Conservation (phyloP, 1,140 invertebrate genomes). For the Tenebrio molitor region DNA sequence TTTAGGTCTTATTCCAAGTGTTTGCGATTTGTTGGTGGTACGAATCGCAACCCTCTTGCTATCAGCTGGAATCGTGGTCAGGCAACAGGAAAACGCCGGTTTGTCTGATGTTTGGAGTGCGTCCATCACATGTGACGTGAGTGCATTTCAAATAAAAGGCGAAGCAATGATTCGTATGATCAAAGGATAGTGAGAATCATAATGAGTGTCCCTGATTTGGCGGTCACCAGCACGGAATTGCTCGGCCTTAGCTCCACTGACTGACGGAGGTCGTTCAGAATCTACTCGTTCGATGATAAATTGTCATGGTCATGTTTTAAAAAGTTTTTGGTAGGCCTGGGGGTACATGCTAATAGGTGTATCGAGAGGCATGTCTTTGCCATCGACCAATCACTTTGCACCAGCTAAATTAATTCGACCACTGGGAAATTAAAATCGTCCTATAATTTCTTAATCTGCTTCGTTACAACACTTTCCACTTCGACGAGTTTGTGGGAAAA, state of each 20-base stretch:
- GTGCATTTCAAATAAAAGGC: conserved; percentile 29
- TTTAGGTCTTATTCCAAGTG: background rate
- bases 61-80: background rate
- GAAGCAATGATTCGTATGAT: conserved; percentile 35
- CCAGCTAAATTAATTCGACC: conserved; percentile 1
- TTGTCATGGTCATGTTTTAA: conserved; percentile 36
- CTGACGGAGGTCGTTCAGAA: conserved; percentile 46
- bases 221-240: conserved; percentile 45
- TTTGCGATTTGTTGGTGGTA: background rate
- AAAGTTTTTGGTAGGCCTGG: conserved; percentile 14
- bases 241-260: conserved; percentile 45
- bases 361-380: conserved; percentile 13
- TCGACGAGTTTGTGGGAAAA: background rate
- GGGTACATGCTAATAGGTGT: background rate
- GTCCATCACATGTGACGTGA: conserved; percentile 12
- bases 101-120: background rate
- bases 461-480: background rate
- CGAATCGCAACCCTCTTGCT: background rate
- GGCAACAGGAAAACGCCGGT: background rate
- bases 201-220: conserved; percentile 44
- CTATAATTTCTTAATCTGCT: background rate
- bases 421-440: background rate
- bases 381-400: background rate
- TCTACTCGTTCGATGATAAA: conserved; percentile 42
- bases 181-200: conserved; percentile 38